These are phyloP conservation scores for Desmodus rotundus DNA, from an alignment of 2,113 vertebrate genomes.

Conservation along the genomic window DNA sequence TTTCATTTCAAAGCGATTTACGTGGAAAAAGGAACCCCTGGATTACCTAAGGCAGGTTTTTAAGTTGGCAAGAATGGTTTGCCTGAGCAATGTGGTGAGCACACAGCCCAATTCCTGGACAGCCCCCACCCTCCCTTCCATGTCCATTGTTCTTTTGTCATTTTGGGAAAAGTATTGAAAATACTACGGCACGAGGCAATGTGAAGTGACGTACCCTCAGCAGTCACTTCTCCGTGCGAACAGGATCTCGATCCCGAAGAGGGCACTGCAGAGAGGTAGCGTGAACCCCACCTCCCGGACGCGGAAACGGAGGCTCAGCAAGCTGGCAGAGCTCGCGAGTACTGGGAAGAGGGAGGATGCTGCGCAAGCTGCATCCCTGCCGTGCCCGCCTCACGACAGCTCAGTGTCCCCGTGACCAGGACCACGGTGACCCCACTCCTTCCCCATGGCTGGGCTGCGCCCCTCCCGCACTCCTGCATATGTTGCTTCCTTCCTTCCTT, in stretches of 20 bases:
- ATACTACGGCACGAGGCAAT: rapidly evolving
- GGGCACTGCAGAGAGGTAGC: not conserved
- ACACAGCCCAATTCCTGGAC: rapidly evolving
- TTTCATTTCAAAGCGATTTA: not conserved
- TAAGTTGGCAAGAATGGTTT: not conserved
- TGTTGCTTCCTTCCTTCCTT: rapidly evolving
- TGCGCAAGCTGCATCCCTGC: rapidly evolving
- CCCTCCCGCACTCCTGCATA: no score
- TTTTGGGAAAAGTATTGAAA: not conserved
- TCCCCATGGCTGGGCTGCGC: rapidly evolving
- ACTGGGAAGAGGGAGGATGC: no score
- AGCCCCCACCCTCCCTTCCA: no score
- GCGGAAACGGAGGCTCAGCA: not conserved
- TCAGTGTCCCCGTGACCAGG: rapidly evolving
- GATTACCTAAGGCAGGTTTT: not conserved
- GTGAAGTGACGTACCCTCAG: not conserved
- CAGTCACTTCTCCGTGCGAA: not conserved
- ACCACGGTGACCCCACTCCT: rapidly evolving
- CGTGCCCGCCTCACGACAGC: rapidly evolving
- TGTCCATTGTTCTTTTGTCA: not conserved
- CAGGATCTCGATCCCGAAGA: not conserved
- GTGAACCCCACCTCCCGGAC: not conserved
- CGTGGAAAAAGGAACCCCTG: not conserved
- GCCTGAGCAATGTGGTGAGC: rapidly evolving
- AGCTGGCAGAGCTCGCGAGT: rapidly evolving